These are phyloP conservation scores for Melanostoma scalare DNA, from an alignment of 2,888 invertebrate genomes.

Conservation along the genomic window DNA sequence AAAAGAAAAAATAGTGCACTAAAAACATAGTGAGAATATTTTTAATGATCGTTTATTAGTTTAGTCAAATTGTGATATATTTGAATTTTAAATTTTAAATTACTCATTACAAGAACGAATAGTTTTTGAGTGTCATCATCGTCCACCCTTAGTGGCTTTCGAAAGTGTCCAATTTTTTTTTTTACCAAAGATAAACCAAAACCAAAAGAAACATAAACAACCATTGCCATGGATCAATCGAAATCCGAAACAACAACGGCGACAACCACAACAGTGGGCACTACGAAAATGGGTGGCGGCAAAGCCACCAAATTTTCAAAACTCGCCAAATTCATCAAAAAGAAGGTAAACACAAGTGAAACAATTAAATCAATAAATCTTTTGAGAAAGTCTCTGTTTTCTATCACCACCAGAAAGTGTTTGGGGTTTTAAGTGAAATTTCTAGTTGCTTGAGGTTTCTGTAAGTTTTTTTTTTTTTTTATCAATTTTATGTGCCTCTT, in stretches of 20 bases:
- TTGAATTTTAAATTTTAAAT: no score
- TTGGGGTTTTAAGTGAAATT: conserved; percentile 41
- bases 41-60: no score
- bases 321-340: conserved; percentile 81
- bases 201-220: conserved; percentile 17
- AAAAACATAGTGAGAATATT: neutral
- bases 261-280: conserved; percentile 28
- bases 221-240: conserved; percentile 57
- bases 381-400: conserved; percentile 12
- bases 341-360: conserved; percentile 79
- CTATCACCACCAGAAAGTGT: neutral
- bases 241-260: conserved; percentile 22
- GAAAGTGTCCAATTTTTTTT: conserved; percentile 36
- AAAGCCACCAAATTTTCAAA: conserved; percentile 80
- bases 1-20: neutral
- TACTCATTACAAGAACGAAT: neutral
- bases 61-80: no score
- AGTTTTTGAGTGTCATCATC: neutral
- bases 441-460: neutral
- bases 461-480: no score
- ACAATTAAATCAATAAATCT: neutral
- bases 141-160: neutral
- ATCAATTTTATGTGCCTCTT: neutral
- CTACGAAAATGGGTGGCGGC: conserved; percentile 78
- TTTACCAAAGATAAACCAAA: conserved; percentile 22